Conservation (phyloP, 2,113 vertebrate species). For the Antechinus stuartii region DNA sequence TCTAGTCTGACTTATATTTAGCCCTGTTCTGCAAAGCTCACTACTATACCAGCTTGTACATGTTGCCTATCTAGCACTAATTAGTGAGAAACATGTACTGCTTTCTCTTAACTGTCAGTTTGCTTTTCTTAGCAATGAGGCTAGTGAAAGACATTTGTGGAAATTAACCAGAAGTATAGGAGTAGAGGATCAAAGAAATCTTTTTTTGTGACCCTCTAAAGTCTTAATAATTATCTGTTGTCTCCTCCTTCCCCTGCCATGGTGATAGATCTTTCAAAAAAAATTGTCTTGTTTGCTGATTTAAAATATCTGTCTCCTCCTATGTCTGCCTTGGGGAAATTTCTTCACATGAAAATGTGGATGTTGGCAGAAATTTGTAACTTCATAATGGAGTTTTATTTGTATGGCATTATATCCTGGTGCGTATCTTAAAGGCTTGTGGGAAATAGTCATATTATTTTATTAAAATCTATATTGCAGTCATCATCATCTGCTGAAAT, state of each 20-base stretch:
- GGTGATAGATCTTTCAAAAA: not conserved
- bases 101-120: constrained; percentile 28
- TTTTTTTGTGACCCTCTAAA: constrained; percentile 17
- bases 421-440: not conserved
- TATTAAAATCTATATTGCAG: not conserved
- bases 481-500: not conserved
- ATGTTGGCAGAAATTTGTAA: not conserved
- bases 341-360: not conserved
- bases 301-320: constrained; percentile 46
- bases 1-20: not conserved
- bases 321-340: not conserved
- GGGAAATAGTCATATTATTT: not conserved
- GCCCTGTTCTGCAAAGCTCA: not conserved
- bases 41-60: not conserved
- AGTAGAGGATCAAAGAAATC: not conserved
- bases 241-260: not conserved
- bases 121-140: constrained; percentile 23
- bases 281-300: constrained; percentile 36
- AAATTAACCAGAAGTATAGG: constrained; percentile 33
- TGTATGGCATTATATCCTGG: not conserved
- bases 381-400: not conserved
- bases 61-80: constrained; percentile 4
- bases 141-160: constrained; percentile 52
- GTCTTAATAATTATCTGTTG: not conserved
- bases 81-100: constrained; percentile 12